Evolutionary conservation across 2,113 vertebrate species (phyloP).

Genomic region (Anas platyrhynchos): DNA sequence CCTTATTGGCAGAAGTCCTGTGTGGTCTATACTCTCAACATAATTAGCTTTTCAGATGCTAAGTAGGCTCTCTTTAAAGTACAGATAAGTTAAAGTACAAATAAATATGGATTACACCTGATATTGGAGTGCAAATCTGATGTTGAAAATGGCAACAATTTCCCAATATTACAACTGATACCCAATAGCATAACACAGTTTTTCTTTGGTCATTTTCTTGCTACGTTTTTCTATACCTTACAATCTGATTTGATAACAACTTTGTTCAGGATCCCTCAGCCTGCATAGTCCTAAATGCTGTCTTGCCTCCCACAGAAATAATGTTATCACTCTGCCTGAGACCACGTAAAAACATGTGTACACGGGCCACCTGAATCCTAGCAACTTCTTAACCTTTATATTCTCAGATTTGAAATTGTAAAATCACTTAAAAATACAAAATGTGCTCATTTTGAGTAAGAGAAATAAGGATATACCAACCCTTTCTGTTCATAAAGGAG

Average conservation of each 20-base stretch:
- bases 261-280: not conserved
- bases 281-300: not conserved
- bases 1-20: not conserved
- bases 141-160: not conserved
- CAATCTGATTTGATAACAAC: not conserved
- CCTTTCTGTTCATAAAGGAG: not conserved
- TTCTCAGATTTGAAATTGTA: not conserved
- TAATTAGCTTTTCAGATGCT: not conserved
- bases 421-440: not conserved
- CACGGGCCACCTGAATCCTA: not conserved
- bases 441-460: accelerated
- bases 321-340: not conserved
- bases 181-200: not conserved
- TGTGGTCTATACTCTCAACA: not conserved
- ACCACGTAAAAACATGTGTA: not conserved
- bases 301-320: not conserved
- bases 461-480: not conserved
- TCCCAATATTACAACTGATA: not conserved
- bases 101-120: not conserved
- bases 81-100: not conserved
- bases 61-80: not conserved
- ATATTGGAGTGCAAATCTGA: not conserved
- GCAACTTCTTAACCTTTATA: not conserved
- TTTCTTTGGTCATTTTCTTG: not conserved
- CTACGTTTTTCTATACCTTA: not conserved